phyloP scores from a whole-genome alignment of 2,888 invertebrate species.

The Mamestra brassicae region DNA sequence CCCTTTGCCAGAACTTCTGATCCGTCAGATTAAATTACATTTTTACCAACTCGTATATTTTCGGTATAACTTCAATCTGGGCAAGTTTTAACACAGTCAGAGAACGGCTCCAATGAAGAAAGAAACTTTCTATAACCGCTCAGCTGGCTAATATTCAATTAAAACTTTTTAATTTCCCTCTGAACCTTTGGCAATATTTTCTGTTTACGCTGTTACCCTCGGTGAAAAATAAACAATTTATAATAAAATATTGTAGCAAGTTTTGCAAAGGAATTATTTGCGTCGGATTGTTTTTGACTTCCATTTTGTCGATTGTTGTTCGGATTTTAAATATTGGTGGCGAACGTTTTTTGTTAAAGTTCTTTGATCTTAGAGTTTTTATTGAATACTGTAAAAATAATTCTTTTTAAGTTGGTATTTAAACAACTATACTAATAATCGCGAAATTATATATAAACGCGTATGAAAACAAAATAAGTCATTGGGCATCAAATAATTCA shows the following conservation, averaged over 20 bases:
- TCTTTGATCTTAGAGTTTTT: conserved; percentile 15
- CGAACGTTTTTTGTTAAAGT: not conserved
- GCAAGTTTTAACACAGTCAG: conserved; percentile 73
- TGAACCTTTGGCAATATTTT: conserved; percentile 83
- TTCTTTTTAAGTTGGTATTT: not conserved
- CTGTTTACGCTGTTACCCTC: conserved; percentile 75
- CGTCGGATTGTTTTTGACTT: conserved; percentile 58
- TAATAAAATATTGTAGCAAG: conserved; percentile 59
- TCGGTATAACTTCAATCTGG: conserved; percentile 74
- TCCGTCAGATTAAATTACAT: conserved; percentile 75
- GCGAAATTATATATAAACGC: no score
- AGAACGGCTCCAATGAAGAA: conserved; percentile 68
- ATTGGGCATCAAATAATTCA: no score
- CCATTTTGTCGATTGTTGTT: conserved; percentile 47
- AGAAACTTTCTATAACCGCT: conserved; percentile 79
- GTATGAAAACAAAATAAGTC: no score
- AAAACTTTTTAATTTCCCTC: conserved; percentile 86
- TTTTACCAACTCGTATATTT: conserved; percentile 72
- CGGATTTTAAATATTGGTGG: conserved; percentile 10
- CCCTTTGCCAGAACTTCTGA: conserved; percentile 58
- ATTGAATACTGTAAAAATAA: not conserved
- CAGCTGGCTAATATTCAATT: conserved; percentile 88
- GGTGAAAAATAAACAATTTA: conserved; percentile 77
- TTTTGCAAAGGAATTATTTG: conserved; percentile 58
- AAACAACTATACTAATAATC: no score